Evolutionary conservation across 2,888 invertebrate genomes (phyloP).

Genomic region (Prostheceraeus crozeri): DNA sequence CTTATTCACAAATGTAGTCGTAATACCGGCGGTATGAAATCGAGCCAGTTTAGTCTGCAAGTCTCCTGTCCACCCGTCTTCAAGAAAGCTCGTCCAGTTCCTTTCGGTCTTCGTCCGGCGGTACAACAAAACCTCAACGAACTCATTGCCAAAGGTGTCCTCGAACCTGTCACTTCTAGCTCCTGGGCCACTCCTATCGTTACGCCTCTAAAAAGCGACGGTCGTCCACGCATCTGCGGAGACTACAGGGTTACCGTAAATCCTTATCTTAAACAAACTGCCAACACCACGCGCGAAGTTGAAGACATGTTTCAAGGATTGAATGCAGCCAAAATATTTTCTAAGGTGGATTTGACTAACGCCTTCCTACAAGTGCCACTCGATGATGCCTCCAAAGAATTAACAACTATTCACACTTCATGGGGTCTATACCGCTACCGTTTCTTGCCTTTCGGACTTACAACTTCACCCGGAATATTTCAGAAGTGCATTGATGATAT

Average conservation of each 20-base stretch:
- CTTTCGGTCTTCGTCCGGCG: not conserved
- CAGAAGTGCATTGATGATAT: not conserved
- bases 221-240: constrained; percentile 2
- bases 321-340: not conserved
- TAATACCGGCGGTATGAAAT: no score
- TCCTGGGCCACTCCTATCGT: constrained; percentile 10
- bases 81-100: not conserved
- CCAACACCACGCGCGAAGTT: constrained; percentile 1
- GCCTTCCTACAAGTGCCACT: constrained; percentile 1
- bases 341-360: constrained; percentile 21
- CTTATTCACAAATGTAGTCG: no score
- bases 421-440: not conserved
- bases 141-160: not conserved
- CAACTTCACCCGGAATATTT: constrained; percentile 1
- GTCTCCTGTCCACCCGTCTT: no score
- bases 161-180: constrained; percentile 3
- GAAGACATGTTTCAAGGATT: constrained; percentile 23
- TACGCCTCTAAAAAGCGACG: not conserved
- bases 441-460: constrained; percentile 10
- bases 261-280: constrained; percentile 22
- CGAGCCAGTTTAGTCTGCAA: no score
- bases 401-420: not conserved
- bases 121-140: constrained; percentile 16
- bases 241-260: constrained; percentile 18
- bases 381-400: not conserved